Percentiles rank a stretch among this genome's conserved stretches.
phyloP scores from a whole-genome alignment of 2,113 vertebrate genomes.

The Cercocebus atys region DNA sequence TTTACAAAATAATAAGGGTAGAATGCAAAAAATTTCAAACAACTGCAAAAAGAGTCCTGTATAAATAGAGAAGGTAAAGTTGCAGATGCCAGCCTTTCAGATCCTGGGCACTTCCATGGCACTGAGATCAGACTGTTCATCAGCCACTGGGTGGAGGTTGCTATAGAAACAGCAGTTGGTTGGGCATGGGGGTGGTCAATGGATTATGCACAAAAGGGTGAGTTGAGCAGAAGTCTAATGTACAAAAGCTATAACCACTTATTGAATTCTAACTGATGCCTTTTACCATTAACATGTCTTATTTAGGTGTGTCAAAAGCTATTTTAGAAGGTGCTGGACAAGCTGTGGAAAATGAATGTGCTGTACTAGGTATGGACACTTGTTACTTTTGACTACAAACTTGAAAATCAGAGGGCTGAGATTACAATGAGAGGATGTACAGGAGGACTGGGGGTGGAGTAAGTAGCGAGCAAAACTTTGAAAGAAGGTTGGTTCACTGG shows the following conservation, averaged over 20 bases:
- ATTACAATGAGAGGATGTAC: not conserved
- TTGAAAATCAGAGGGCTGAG: not conserved
- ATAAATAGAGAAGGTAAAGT: not conserved
- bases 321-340: slow-evolving; percentile 19
- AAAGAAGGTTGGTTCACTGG: not conserved
- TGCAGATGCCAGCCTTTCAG: not conserved
- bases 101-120: no score
- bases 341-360: slow-evolving; percentile 38
- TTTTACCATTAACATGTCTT: not conserved
- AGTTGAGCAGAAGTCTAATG: not conserved
- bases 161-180: not conserved
- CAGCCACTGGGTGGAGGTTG: not conserved
- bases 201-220: not conserved
- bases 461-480: not conserved
- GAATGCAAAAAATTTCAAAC: not conserved
- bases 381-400: not conserved
- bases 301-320: slow-evolving; percentile 30
- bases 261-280: not conserved
- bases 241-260: not conserved
- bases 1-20: not conserved
- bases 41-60: not conserved
- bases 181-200: not conserved
- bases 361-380: not conserved
- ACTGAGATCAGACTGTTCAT: not conserved
- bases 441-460: no score